Evolutionary conservation across 2,888 invertebrate genomes (phyloP).

Genomic region (Bruchidius siliquastri): DNA sequence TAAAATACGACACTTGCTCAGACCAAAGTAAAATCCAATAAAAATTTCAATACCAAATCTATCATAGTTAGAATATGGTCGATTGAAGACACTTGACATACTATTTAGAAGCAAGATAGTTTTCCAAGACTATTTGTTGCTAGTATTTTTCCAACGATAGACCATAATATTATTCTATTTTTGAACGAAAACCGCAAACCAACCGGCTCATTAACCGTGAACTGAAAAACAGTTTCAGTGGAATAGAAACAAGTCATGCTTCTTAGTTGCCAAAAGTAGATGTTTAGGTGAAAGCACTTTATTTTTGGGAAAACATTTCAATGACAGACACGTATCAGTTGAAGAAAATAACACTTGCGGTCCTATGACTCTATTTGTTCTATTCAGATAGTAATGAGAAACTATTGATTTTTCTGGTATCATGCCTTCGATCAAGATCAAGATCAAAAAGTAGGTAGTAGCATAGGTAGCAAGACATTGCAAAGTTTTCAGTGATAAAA

Average conservation of each 20-base stretch:
- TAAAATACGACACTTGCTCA: no score
- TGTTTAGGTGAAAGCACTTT: background rate
- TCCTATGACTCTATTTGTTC: background rate
- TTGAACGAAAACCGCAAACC: background rate
- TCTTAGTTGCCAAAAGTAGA: background rate
- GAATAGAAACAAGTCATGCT: background rate
- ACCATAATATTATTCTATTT: background rate
- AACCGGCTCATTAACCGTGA: background rate
- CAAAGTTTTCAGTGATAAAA: no score
- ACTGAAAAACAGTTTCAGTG: background rate
- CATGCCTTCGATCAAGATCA: no score
- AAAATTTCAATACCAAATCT: no score
- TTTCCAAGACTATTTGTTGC: background rate
- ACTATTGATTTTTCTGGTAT: no score
- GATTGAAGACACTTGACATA: no score
- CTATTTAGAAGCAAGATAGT: no score
- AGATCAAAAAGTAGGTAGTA: no score
- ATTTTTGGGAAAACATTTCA: background rate
- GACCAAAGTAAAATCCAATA: no score
- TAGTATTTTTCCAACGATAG: background rate
- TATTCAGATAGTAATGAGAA: no score
- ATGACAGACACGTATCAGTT: background rate
- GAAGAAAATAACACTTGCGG: background rate
- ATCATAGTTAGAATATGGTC: no score
- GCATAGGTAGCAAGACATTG: no score